A percentile compares a stretch with the other conserved stretches of the same genome.
These are phyloP conservation scores for Nesogale talazaci DNA, from an alignment of 2,113 vertebrate species.

Conservation along the genomic window DNA sequence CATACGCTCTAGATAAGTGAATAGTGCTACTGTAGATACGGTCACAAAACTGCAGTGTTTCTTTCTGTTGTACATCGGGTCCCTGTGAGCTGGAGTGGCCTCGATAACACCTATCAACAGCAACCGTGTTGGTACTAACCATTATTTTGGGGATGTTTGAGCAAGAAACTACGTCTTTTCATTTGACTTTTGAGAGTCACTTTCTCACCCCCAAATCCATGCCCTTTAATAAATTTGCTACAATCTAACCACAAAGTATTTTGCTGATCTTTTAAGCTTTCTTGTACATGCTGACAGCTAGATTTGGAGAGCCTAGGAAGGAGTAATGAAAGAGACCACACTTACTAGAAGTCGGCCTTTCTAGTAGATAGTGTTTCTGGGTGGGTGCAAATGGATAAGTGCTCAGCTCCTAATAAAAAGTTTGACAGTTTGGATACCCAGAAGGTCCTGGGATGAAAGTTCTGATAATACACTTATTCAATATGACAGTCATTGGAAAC, in stretches of 20 bases:
- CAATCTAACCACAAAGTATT: neutral
- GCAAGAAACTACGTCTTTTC: conserved; percentile 9
- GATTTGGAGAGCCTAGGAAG: neutral
- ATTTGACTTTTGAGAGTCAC: conserved; percentile 3
- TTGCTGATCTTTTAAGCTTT: neutral
- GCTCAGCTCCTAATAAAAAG: neutral
- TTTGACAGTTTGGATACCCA: neutral
- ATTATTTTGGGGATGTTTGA: conserved; percentile 15
- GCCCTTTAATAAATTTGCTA: neutral
- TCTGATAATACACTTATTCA: neutral
- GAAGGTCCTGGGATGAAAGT: neutral
- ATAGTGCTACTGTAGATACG: conserved; percentile 20
- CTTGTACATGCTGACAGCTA: neutral
- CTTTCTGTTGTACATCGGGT: too few species aligned
- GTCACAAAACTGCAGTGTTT: too few species aligned
- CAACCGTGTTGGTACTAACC: neutral
- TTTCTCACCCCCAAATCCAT: conserved; percentile 40
- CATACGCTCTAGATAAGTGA: neutral
- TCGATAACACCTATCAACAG: too few species aligned
- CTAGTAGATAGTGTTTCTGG: neutral
- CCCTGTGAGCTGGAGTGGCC: too few species aligned
- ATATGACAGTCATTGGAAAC: neutral
- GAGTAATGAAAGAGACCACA: neutral
- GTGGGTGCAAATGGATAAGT: neutral
- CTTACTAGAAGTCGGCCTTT: neutral